These are phyloP conservation scores for Drosophila micromelanica DNA, from an alignment of 1,140 invertebrate species.

Conservation along the genomic window DNA sequence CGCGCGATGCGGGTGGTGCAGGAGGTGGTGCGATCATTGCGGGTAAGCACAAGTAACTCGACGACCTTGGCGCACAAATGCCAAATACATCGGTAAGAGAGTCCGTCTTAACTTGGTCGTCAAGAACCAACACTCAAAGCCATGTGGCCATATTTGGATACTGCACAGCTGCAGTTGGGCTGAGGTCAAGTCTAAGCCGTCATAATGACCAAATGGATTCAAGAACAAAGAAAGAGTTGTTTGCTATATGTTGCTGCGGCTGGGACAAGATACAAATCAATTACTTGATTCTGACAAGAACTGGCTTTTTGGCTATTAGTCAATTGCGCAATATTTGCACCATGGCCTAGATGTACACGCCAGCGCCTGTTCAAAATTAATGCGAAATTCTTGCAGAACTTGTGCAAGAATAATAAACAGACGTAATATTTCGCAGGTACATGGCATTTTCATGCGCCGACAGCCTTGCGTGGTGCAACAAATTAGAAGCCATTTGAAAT, in stretches of 20 bases:
- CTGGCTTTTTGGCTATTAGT: conserved; percentile 46
- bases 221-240: conserved; percentile 69
- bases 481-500: conserved; percentile 38
- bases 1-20: conserved; percentile 83
- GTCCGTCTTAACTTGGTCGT: conserved; percentile 38
- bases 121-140: conserved; percentile 1
- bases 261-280: conserved; percentile 7
- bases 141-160: conserved; percentile 38
- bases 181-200: conserved; percentile 55
- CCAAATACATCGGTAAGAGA: conserved; percentile 22
- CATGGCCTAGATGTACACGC: conserved; percentile 54
- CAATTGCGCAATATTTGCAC: conserved; percentile 54
- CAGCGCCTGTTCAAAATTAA: conserved; percentile 54
- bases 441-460: conserved; percentile 20
- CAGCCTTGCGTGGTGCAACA: conserved; percentile 24
- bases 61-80: conserved; percentile 32
- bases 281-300: conserved; percentile 32
- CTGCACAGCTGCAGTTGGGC: conserved; percentile 38
- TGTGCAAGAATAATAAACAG: conserved; percentile 29
- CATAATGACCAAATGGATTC: conserved; percentile 12
- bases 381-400: conserved; percentile 58
- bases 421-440: conserved; percentile 26
- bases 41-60: conserved; percentile 62
- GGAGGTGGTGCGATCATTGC: conserved; percentile 81
- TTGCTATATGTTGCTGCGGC: conserved; percentile 20